Evolutionary conservation across 2,888 invertebrate species (phyloP).

Genomic region (Globia sparganii): DNA sequence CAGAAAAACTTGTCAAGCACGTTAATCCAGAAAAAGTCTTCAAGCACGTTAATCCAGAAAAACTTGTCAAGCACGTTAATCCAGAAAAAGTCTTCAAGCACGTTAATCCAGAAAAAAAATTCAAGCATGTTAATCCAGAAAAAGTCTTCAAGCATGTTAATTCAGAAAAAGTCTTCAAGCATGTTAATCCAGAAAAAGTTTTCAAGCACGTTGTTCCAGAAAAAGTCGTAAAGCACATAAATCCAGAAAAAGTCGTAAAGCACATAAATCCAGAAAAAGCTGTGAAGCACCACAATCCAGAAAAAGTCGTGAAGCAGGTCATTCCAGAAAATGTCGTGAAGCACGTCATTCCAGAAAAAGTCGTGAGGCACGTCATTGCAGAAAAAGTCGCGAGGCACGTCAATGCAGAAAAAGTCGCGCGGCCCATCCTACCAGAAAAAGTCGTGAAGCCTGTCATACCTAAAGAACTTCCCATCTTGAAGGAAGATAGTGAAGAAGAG

Average conservation of each 20-base stretch:
- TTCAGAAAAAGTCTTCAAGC: constrained; percentile 7
- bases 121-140: constrained; percentile 14
- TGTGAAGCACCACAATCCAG: not conserved
- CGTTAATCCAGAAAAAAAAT: constrained; percentile 11
- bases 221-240: not conserved
- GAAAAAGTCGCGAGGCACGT: constrained; percentile 13
- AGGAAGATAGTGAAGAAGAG: constrained; percentile 62
- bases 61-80: constrained; percentile 1
- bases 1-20: constrained; percentile 19
- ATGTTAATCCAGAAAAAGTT: constrained; percentile 6
- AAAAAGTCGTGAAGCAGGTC: not conserved
- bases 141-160: constrained; percentile 6
- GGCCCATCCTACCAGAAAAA: constrained; percentile 7
- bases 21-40: constrained; percentile 12
- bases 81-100: constrained; percentile 12
- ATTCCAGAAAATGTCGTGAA: constrained; percentile 12
- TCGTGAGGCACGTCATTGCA: not conserved
- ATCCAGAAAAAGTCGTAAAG: not conserved
- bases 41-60: constrained; percentile 35
- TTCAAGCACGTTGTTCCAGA: not conserved
- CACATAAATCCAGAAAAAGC: constrained; percentile 10
- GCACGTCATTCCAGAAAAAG: constrained; percentile 16
- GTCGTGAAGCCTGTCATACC: constrained; percentile 21
- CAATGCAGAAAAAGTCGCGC: constrained; percentile 2
- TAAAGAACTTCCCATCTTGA: constrained; percentile 53